These are phyloP conservation scores for Monopis laevigella DNA, from an alignment of 2,888 invertebrate genomes.

Conservation along the genomic window DNA sequence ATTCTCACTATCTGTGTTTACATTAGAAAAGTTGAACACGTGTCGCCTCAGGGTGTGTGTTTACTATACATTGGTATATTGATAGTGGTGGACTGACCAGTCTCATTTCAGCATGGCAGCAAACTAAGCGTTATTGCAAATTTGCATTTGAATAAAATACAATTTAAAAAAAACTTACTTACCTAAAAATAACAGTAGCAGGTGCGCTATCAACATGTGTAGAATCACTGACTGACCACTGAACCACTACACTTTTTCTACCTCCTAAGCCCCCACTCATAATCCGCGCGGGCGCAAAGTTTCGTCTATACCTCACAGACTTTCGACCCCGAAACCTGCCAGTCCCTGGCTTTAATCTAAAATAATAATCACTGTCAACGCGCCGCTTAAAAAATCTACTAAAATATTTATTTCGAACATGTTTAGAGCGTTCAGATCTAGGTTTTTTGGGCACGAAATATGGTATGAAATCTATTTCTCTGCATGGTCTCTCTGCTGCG, in stretches of 20 bases:
- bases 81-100: too few relatives aligned
- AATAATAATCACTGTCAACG: too few relatives aligned
- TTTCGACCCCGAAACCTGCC: constrained; percentile 21
- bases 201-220: constrained; percentile 41
- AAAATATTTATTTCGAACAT: constrained; percentile 26
- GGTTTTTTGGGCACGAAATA: constrained; percentile 46
- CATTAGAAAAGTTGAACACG: too few relatives aligned
- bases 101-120: too few relatives aligned
- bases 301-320: constrained; percentile 32
- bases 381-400: constrained; percentile 30
- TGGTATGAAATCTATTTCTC: constrained; percentile 36
- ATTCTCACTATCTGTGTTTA: too few relatives aligned
- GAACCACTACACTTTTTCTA: constrained; percentile 35
- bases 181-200: constrained; percentile 60
- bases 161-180: constrained; percentile 27
- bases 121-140: too few relatives aligned
- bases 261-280: constrained; percentile 43
- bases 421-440: constrained; percentile 34
- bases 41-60: too few relatives aligned
- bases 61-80: too few relatives aligned
- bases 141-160: too few relatives aligned
- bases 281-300: constrained; percentile 40
- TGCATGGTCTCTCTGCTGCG: constrained; percentile 40
- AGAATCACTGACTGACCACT: constrained; percentile 47
- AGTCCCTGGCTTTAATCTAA: constrained; percentile 31